A percentile compares a stretch with the other conserved stretches of the same genome.
Evolutionary conservation across 2,797 vertebrate genomes (phyloP).

Genomic region (Sphaeramia orbicularis): DNA sequence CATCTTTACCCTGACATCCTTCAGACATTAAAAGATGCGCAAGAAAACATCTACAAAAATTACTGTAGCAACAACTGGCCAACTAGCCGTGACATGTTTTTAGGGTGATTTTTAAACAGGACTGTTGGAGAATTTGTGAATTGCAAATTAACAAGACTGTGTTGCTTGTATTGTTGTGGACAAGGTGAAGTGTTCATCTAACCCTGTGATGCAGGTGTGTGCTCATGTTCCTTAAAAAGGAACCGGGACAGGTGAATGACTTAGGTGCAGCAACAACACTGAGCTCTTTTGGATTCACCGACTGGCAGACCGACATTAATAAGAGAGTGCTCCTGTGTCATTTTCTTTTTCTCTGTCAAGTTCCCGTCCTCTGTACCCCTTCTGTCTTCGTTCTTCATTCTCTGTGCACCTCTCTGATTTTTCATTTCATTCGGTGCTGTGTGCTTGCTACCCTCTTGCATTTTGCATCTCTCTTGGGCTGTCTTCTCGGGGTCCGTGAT

Average conservation of each 20-base stretch:
- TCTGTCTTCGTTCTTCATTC: constrained; percentile 60
- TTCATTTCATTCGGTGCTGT: constrained; percentile 69
- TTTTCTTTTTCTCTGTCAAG: constrained; percentile 65
- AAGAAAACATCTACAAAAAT: constrained; percentile 53
- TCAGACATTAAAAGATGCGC: constrained; percentile 68
- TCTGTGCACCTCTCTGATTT: constrained; percentile 68
- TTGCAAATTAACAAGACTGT: constrained; percentile 43
- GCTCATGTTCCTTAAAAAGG: constrained; percentile 49
- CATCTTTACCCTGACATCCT: constrained; percentile 64
- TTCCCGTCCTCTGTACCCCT: constrained; percentile 40
- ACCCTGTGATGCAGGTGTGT: constrained; percentile 19
- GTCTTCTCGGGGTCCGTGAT: constrained; percentile 76
- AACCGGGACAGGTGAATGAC: constrained; percentile 55
- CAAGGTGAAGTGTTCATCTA: constrained; percentile 39
- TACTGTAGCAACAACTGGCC: constrained; percentile 34
- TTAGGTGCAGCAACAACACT: constrained; percentile 21
- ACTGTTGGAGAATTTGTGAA: constrained; percentile 39
- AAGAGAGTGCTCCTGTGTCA: constrained; percentile 53
- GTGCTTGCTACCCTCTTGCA: constrained; percentile 62
- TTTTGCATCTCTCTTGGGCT: constrained; percentile 70
- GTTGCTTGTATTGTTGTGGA: constrained; percentile 44
- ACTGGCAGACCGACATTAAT: constrained; percentile 66
- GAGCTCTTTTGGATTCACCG: constrained; percentile 55
- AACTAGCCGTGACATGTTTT: constrained; percentile 52
- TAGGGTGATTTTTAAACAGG: constrained; percentile 12